A percentile compares a stretch with the other conserved stretches of the same genome.
Conservation (phyloP, 2,113 vertebrate genomes). For the Dendrocopos noguchii region DNA sequence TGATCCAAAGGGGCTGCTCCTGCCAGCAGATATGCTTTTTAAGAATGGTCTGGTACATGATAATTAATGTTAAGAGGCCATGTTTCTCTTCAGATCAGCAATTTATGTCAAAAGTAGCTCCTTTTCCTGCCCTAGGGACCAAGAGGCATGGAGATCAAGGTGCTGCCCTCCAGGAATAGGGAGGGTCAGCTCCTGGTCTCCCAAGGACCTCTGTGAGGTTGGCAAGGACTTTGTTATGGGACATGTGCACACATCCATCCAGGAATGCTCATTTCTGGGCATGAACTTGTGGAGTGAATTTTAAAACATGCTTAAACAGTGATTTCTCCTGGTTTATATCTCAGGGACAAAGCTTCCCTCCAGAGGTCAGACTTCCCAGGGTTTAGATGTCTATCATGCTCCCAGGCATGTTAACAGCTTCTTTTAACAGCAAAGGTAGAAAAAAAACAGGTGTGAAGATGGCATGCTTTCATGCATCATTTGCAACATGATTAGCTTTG, state of each 20-base stretch:
- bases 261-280: not conserved
- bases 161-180: not conserved
- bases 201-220: not conserved
- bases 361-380: not conserved
- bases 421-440: not conserved
- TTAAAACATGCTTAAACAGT: not conserved
- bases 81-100: conserved; percentile 43
- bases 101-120: conserved; percentile 14
- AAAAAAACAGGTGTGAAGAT: not conserved
- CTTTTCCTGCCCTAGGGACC: not conserved
- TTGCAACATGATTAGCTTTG: not conserved
- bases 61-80: conserved; percentile 44
- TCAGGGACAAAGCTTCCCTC: not conserved
- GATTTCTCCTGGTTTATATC: not conserved
- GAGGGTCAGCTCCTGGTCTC: not conserved
- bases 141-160: not conserved
- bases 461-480: not conserved
- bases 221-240: not conserved
- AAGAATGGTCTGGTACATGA: not conserved
- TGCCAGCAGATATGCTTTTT: conserved; percentile 35
- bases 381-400: not conserved
- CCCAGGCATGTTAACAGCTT: not conserved
- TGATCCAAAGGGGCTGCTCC: conserved; percentile 27
- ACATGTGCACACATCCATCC: not conserved
- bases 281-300: rapidly evolving